Evolutionary conservation across 2,888 invertebrate species (phyloP), one percentile per base, ranked within the genome.

Genomic region (Elegia similella): DNA sequence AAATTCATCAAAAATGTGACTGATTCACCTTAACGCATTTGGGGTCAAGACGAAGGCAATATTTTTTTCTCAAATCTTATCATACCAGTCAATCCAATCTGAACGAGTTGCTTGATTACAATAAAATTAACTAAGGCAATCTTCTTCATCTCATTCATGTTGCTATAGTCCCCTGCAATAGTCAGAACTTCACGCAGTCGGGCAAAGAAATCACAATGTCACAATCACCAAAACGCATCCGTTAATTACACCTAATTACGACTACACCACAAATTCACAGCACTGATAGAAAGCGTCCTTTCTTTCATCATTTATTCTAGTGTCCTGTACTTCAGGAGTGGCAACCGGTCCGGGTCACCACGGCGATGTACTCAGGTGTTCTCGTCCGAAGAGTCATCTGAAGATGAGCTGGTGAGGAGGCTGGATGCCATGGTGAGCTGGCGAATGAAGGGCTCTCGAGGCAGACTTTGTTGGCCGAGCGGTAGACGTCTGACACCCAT

Each of bases 371-470:
- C 89, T 91, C 91, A 91, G 88, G 89, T 91, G 73, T 87, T 88
- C 57, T 91, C 91, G 58, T 91, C 91, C 1, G 91, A 91, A 3
- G 91, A 91, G 53, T 92, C 92, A 23, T 90, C 90, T 56, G 89
- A 89, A 3, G 95, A 94, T 50, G 94, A 94, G 66, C 93, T 92
- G 71, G 94, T 93, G 61, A 95, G 92, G 10, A 95, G 82, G 0
- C 93, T 92, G 0, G 93, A 90, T 8, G 93, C 94, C 78, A 94
- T 88, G 42, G 93, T 93, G 62, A 92, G 93, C 81, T 93, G 95
- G 52, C 93, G 92, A 67, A 87, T 85, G 66, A 93, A 93, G 17
- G 92, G 94, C 61, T 93, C 93, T 62, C 93, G 92, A 23, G 93
- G 93, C 13, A 92, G 92, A 67, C 92, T 87, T 69, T 93, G 92